Conservation (phyloP, 1,140 invertebrate genomes). For the Tetraneura akinire region DNA sequence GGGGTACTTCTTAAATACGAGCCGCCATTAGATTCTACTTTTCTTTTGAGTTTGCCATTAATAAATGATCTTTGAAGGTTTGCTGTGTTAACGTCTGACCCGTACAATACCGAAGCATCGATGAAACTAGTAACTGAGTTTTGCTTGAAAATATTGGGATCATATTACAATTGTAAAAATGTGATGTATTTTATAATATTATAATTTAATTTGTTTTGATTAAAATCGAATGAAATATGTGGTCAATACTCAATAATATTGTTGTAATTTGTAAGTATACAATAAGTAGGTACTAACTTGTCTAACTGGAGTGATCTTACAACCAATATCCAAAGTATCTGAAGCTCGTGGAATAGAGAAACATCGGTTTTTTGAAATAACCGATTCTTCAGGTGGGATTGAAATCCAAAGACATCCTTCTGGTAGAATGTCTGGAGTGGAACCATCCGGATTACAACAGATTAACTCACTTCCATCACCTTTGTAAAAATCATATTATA, state of each 20-base stretch:
- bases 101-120: slow-evolving; percentile 24
- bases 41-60: not conserved
- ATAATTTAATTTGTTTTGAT: too few species aligned
- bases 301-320: slow-evolving; percentile 8
- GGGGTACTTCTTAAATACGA: not conserved
- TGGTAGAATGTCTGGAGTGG: not conserved
- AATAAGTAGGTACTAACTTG: slow-evolving; percentile 8
- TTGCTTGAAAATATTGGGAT: slow-evolving; percentile 6
- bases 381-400: not conserved
- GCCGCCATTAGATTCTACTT: not conserved
- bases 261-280: too few species aligned
- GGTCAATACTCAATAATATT: too few species aligned
- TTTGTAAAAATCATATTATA: too few species aligned
- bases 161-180: too few species aligned
- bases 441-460: slow-evolving; percentile 13
- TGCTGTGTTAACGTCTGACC: slow-evolving; percentile 2
- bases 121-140: slow-evolving; percentile 36
- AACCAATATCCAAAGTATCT: slow-evolving; percentile 14
- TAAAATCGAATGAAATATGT: too few species aligned
- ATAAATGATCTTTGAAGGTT: not conserved
- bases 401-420: not conserved
- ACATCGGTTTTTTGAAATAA: not conserved
- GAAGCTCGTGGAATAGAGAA: not conserved
- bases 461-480: not conserved
- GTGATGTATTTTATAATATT: too few species aligned